phyloP scores from a whole-genome alignment of 2,888 invertebrate species.

The Phoronis australis region DNA sequence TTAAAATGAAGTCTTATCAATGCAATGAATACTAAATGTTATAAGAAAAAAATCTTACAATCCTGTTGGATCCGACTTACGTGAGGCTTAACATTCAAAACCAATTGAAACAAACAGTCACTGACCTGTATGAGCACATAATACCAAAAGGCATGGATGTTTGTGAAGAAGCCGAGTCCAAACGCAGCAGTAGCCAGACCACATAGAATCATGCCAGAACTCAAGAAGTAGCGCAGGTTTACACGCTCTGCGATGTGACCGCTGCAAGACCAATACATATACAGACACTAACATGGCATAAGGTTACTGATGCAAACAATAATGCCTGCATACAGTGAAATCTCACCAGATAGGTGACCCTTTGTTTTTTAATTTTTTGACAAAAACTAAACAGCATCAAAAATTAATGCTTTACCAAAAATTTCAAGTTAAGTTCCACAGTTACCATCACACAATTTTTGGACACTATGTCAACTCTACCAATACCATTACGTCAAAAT shows the following conservation, averaged over 20 bases:
- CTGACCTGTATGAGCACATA: slow-evolving; percentile 76
- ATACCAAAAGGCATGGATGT: slow-evolving; percentile 76
- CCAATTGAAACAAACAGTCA: background rate
- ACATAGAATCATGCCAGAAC: slow-evolving; percentile 82
- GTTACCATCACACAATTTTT: too few species aligned
- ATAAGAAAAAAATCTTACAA: too few species aligned
- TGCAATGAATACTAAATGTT: too few species aligned
- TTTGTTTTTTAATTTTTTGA: too few species aligned
- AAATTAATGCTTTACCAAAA: too few species aligned
- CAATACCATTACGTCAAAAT: too few species aligned
- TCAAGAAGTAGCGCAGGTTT: slow-evolving; percentile 84
- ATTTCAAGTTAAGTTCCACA: too few species aligned
- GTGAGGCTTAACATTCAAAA: too few species aligned
- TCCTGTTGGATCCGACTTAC: too few species aligned
- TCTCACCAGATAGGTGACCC: background rate
- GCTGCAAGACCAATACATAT: slow-evolving; percentile 47
- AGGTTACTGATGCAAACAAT: background rate
- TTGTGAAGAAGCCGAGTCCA: slow-evolving; percentile 75
- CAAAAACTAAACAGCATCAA: too few species aligned
- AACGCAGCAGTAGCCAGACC: slow-evolving; percentile 82
- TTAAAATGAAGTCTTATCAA: too few species aligned
- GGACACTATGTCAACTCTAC: too few species aligned
- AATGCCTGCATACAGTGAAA: slow-evolving; percentile 1
- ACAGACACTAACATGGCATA: slow-evolving; percentile 4
- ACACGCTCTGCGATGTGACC: slow-evolving; percentile 90